Evolutionary conservation across 1,140 invertebrate species (phyloP).

Genomic region (Zaprionus inermis): DNA sequence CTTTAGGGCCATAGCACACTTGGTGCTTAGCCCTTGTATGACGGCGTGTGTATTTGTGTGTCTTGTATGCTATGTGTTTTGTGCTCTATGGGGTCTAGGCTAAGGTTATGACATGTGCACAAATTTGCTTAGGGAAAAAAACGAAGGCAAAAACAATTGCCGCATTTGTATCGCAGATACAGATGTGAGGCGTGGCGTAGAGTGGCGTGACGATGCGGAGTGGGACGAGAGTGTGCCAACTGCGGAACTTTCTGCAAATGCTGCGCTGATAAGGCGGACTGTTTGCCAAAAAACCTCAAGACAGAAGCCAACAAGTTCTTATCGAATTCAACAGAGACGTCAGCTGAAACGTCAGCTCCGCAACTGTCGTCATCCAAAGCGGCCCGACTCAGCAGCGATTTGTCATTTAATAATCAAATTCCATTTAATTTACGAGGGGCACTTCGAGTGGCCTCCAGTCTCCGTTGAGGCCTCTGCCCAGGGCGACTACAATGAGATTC

Average conservation of each 20-base stretch:
- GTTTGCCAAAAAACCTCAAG: constrained; percentile 43
- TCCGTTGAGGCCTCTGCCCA: constrained; percentile 25
- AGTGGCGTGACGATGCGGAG: background rate
- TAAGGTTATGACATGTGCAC: constrained; percentile 74
- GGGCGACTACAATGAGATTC: constrained; percentile 44
- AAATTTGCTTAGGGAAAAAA: constrained; percentile 50
- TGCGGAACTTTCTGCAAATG: constrained; percentile 65
- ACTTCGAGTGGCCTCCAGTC: constrained; percentile 36
- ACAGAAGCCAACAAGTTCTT: constrained; percentile 33
- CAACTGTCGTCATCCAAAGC: constrained; percentile 31
- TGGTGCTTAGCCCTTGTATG: constrained; percentile 7
- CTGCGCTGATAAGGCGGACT: constrained; percentile 62
- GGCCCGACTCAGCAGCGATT: constrained; percentile 13
- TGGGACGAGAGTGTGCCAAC: constrained; percentile 6
- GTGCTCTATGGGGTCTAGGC: constrained; percentile 66
- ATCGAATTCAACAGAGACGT: constrained; percentile 43
- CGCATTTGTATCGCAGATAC: constrained; percentile 65
- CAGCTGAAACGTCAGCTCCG: constrained; percentile 17
- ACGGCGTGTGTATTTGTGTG: background rate
- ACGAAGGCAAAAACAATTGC: constrained; percentile 55
- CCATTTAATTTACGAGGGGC: constrained; percentile 57
- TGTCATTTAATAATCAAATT: constrained; percentile 65
- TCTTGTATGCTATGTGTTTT: constrained; percentile 25
- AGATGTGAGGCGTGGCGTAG: background rate
- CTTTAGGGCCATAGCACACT: constrained; percentile 27